Evolutionary conservation across 64 coral and sea anemone species (phyloP), one percentile per base, ranked within the genome.

Genomic region (Stylophora pistillata): DNA sequence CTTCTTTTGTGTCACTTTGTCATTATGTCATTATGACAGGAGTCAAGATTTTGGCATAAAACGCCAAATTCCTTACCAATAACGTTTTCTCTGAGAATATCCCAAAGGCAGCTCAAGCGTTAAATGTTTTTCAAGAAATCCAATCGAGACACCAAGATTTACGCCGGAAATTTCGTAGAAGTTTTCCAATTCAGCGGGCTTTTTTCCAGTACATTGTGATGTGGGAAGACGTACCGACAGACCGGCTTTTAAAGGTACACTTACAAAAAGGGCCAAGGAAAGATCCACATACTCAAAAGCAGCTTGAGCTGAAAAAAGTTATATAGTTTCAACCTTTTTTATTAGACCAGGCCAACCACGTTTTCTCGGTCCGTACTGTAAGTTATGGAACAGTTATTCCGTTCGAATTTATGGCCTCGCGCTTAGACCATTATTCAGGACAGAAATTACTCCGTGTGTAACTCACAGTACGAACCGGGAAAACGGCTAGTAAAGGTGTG

Each of bases 91-190:
- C 31, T 2, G 30, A 82, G 79, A 82, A 65, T 65, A 82, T 30
- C 79, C 79, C 10, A 33, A 20, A 30, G 2, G 20, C 1, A 63
- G 0, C 26, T 58, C 12, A 34, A 25, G 26, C 29, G 0, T 16
- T 2, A 82, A 82, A 21, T 33, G 31, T 66, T 65, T 66, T 32
- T 18, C 29, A 82, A 82, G 27, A 34, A 82, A 47, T 27, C 58
- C 61, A 59, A 82, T 58, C 41, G 79, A 68, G 16, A 82, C 30
- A 34, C 79, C 79, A 64, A 82, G 65, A 65, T 13, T n/a, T 12
- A 82, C 15, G 28, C 47, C 59, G 5, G 79, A 66, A 64, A 82
- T 41, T 13, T 58, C 79, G 52, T 65, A 82, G 65, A 7, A 15
- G 31, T 58, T 33, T 82, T 82, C 15, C 14, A 82, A 1, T 33